Evolutionary conservation across 2,113 vertebrate genomes (phyloP).

Genomic region (Scopus umbretta): DNA sequence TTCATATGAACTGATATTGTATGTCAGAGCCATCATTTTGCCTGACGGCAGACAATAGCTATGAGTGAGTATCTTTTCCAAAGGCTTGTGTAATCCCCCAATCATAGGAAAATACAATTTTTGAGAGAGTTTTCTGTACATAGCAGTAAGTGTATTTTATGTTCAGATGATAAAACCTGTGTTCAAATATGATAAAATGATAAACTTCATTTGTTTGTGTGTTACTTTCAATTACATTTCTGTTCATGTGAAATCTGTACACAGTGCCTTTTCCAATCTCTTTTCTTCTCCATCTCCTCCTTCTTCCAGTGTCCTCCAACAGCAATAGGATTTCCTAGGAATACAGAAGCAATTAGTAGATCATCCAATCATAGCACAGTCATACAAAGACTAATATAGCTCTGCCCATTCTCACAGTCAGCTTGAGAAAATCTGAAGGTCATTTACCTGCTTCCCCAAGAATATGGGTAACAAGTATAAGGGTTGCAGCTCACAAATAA

Average conservation of each 20-base stretch:
- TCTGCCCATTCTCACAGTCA: neutral
- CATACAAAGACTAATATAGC: neutral
- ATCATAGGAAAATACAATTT: neutral
- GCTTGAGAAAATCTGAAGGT: neutral
- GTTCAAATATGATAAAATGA: neutral
- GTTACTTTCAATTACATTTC: neutral
- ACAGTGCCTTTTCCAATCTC: neutral
- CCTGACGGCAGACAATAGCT: neutral
- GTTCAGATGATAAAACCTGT: neutral
- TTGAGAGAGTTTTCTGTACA: neutral
- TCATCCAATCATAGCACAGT: neutral
- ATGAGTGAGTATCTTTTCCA: neutral
- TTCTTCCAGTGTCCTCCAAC: neutral
- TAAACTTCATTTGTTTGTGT: neutral
- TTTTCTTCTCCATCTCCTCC: neutral
- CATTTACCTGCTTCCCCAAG: neutral
- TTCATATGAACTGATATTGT: neutral
- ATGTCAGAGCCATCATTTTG: neutral
- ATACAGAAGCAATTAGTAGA: neutral
- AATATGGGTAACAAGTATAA: neutral
- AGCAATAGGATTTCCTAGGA: neutral
- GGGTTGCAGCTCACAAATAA: neutral
- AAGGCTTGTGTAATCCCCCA: neutral
- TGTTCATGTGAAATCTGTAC: neutral
- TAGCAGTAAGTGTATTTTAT: neutral